Base-by-base conservation (phyloP, 2,888 invertebrate genomes). In the Euplexia lucipara region DNA sequence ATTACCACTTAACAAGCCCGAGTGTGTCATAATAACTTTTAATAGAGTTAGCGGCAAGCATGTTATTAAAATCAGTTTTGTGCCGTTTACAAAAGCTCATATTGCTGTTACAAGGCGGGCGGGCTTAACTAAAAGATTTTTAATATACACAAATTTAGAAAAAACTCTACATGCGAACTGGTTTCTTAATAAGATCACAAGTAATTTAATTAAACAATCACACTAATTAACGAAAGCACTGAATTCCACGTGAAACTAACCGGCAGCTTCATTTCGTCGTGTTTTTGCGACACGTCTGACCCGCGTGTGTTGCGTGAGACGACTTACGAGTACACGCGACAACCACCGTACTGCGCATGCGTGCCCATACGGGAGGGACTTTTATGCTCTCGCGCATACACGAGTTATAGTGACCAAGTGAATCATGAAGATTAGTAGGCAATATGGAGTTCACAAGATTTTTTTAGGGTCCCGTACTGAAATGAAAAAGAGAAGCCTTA, bases 351-450 rank as follows among this genome's bases (percentile, higher is more conserved):
- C 76, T 81, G 81, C 63, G 71, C 61, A 16, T 48, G 70, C 61
- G 53, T 52, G 42, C 9, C 7, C 26, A 20, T 2, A 35, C 47
- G 32, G 52, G 66, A 48, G 72, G 56, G 54, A 60, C 72, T 81
- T 82, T 66, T 82, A 82, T 81, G 83, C 79, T 74, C 78, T 78
- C 41, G 70, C 78, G 66, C 76, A 62, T 54, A 37, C 32, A 53
- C 57, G 57, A 71, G 72, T 56, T 66, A 71, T 65, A 60, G 76
- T 74, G 3, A 57, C 44, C 47, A 45, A 49, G 41, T 72, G 57
- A 76, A 65, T 61, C 75, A 58, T 34, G 14, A 53, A 48, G 45
- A 58, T 74, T 69, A 47, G 52, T 45, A 47, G 14, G 56, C 30
- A 45, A 70, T 26, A 16, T 53, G 26, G 8, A 76, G 16, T 59